These are phyloP conservation scores for Drosophila suboccidentalis DNA, from an alignment of 2,888 invertebrate species.

Conservation along the genomic window DNA sequence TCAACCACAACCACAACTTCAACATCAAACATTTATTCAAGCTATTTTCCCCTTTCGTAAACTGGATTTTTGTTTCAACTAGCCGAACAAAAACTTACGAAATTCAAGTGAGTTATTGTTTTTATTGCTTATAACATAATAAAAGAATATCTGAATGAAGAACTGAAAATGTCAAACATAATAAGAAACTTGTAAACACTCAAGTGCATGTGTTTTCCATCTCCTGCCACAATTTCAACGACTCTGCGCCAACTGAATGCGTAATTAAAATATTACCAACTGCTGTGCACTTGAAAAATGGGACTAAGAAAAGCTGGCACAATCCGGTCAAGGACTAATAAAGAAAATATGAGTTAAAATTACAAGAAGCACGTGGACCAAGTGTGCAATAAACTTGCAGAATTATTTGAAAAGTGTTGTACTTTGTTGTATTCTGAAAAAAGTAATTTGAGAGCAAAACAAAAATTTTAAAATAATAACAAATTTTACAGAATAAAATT, in stretches of 20 bases:
- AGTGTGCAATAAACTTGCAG: background rate
- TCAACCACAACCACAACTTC: slow-evolving; percentile 4
- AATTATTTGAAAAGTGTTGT: no score
- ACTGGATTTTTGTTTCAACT: background rate
- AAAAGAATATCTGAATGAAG: slow-evolving; percentile 33
- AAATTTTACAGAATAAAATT: no score
- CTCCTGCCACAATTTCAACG: slow-evolving; percentile 43
- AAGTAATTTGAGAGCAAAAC: no score
- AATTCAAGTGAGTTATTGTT: slow-evolving; percentile 9
- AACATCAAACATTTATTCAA: slow-evolving; percentile 60
- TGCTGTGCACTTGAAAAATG: slow-evolving; percentile 25
- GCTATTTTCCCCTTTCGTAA: slow-evolving; percentile 30
- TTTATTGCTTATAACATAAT: slow-evolving; percentile 35
- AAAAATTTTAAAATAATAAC: no score
- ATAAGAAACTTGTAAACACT: background rate
- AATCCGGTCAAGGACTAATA: slow-evolving; percentile 43
- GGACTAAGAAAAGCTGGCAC: background rate
- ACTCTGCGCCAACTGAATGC: slow-evolving; percentile 54
- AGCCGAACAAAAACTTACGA: slow-evolving; percentile 9
- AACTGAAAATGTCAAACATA: slow-evolving; percentile 41
- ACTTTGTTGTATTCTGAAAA: no score
- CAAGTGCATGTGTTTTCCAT: background rate
- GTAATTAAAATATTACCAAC: slow-evolving; percentile 61
- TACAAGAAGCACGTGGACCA: background rate
- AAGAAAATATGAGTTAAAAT: slow-evolving; percentile 42